phyloP scores from a whole-genome alignment of 1,140 invertebrate genomes.

The Myzus persicae region DNA sequence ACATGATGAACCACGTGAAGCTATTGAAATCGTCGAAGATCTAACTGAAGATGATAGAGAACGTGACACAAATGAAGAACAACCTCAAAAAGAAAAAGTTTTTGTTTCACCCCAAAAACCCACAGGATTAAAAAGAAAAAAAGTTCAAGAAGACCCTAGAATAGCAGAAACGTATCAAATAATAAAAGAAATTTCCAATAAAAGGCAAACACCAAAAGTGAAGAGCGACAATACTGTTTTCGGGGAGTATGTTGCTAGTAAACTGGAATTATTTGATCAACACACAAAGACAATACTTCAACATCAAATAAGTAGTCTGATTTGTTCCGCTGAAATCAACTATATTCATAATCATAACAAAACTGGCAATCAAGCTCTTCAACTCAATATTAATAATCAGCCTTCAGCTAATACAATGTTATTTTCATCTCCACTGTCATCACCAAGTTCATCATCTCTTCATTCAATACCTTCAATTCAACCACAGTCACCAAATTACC shows the following conservation, averaged over 20 bases:
- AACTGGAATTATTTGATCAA: constrained; percentile 2
- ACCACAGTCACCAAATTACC: neutral
- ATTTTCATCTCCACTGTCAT: constrained; percentile 12
- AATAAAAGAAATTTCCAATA: constrained; percentile 18
- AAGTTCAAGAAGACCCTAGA: neutral
- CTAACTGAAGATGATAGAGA: too few relatives aligned
- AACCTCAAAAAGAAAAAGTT: too few relatives aligned
- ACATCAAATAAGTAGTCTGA: neutral
- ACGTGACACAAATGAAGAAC: too few relatives aligned
- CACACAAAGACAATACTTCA: neutral
- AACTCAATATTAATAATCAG: neutral
- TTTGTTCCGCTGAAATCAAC: neutral
- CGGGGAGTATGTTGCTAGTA: neutral
- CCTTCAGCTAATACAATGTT: neutral
- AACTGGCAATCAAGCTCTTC: neutral
- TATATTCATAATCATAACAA: neutral
- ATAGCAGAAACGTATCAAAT: neutral
- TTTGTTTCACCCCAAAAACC: too few relatives aligned
- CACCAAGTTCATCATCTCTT: neutral
- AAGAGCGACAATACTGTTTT: neutral
- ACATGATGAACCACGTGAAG: too few relatives aligned
- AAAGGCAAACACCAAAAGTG: constrained; percentile 4
- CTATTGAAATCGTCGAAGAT: too few relatives aligned
- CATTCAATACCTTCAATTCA: neutral
- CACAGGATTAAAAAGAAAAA: constrained; percentile 23